Base-by-base conservation (phyloP, 2,888 invertebrate genomes). In the Polyommatus iphigenia region DNA sequence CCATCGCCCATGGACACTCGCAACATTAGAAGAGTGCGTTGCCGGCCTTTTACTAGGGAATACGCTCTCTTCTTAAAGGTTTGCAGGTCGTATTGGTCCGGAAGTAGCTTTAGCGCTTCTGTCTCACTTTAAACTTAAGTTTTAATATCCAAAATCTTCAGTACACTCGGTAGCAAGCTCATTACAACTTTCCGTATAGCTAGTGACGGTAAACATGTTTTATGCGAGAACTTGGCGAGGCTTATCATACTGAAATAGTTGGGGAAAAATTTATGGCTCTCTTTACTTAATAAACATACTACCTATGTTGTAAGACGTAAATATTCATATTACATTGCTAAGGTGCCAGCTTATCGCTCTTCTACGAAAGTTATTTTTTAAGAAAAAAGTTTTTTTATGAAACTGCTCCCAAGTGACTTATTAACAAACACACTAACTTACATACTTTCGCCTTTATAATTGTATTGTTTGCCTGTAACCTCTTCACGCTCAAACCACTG, bases 101-200 rank as follows among this genome's bases (percentile, higher is more conserved):
- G 41, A 46, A 46, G 3, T 46, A 46, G 3, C 50, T 3, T 54
- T 54, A 18, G 18, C 50, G 5, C 18, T 54, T 54, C 18, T 18
- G 50, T 18, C 15, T 54, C 50, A 54, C 18, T 59, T 59, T n/a
- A 59, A 20, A 59, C n/a, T 59, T 59, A n/a, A 5, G 18, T 59
- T 59, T 59, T 59, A 20, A 20, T 59, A 59, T n/a, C 62, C 24
- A 24, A 62, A 62, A 62, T 62, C 62, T 62, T 59, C 24, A 24
- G 62, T 13, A 62, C 13, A 62, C 3, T 7, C 2, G 10, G 59
- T 20, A 62, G 59, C n/a, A n/a, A 20, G 71, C 36, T 36, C 36
- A 71, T 71, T 71, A 71, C 29, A 71, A 71, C 18, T 71, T 71
- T n/a, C 8, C 71, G 71, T 71, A 71, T 71, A n/a, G 29, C 32